Evolutionary conservation across 1,140 invertebrate genomes (phyloP), one percentile per base, ranked within the genome.

Genomic region (Archivesica marissinica): DNA sequence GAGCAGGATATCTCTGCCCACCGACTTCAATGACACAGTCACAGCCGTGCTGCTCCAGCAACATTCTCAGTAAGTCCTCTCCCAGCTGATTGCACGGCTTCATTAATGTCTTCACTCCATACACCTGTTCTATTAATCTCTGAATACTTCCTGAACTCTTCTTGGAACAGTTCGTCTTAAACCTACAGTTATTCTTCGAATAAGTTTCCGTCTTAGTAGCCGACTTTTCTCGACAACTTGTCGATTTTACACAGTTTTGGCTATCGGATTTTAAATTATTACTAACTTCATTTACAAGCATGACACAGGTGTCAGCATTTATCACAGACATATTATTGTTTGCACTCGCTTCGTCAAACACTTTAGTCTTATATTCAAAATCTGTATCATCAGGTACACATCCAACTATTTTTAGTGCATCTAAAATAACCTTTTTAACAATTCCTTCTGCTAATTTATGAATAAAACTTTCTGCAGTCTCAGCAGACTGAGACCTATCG

Each of bases 1-100:
- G 97, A 23, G 97, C 97, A 92, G 96, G 96, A 52, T 98, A 96
- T 79, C 96, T 95, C 9, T 96, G 95, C 1, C 96, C 97, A 30
- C 96, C 95, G 17, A 98, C 97, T 90, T 97, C 96, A 28, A 94
- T 86, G 20, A 89, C 89, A 70, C 98, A 97, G 93, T 98, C 97
- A 25, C 97, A 96, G 89, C 96, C 96, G 54, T 97, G 96, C 94
- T 98, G 97, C 90, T 98, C 97, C 64, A 98, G 93, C 92, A 98
- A 98, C 97, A 98, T 98, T 78, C 96, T 95, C 11, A 98, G 93
- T 20, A 98, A 93, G 94, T 98, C 97, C 92, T 97, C 96, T 0
- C 97, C 97, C 0, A 98, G 93, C 52, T 96, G 95, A 38, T 95
- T 96, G 76, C 95, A 96, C 0, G 95, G 93, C 9, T 2, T 59